Base-by-base conservation (phyloP, 2,797 vertebrate species). In the Chaenodraco wilsoni region DNA sequence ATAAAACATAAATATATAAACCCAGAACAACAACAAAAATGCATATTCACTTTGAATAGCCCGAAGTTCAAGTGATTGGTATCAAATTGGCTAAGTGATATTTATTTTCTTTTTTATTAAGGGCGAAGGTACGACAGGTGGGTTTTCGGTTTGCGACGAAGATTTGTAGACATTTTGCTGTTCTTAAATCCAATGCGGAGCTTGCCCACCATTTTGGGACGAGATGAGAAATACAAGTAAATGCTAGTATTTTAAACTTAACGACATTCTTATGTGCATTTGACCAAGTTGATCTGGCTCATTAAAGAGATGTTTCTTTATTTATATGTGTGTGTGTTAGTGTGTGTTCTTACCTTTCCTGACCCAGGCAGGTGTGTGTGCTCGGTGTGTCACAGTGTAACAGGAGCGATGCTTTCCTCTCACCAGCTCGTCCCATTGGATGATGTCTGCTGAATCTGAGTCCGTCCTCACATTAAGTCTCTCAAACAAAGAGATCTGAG, bases 341-440 rank as follows among this genome's bases (percentile, higher is more conserved):
- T 33, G 7, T 57, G 33, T 37, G 33, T 56, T 40, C 81, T 65
- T 91, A 97, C 95, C 96, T 95, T 94, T 94, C 58, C 94, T 93
- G 58, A 97, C 94, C 96, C 96, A 96, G 12, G 93, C 91, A 46
- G 91, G 90, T 0, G 40, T 40, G 50, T 96, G 96, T 62, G 91
- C 90, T 21, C 59, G 88, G 71, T 96, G 94, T 54, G 87, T 80
- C 66, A 94, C 72, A 0, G 78, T 76, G 33, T 89, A 92, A 77
- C 96, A 97, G 72, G 86, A 95, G 65, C 58, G 81, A 81, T 96
- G 95, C 76, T 78, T 86, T 27, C 95, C 94, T 85, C 91, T 91
- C 37, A 92, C 81, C 73, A 96, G 69, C 9, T 96, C 95, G 9
- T 89, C 84, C 96, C 96, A 97, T 14, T 66, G 88, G 77, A 96